Conservation (phyloP, 2,113 vertebrate genomes). For the Onychostruthus taczanowskii region DNA sequence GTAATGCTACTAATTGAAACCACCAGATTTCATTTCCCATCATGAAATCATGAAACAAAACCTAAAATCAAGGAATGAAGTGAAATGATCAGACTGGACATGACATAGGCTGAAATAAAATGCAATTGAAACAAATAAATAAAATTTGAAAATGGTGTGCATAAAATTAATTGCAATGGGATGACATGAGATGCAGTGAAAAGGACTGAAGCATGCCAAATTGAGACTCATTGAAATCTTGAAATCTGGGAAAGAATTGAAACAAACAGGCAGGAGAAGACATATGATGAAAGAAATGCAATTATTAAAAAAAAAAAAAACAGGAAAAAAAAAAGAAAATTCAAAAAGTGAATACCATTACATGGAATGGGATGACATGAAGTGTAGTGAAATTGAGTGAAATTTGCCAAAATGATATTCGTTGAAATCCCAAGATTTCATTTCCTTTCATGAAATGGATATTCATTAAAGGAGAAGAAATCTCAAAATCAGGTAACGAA, state of each 20-base stretch:
- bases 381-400: not conserved
- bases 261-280: not conserved
- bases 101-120: not conserved
- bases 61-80: not conserved
- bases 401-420: fast-evolving
- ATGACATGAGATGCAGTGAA: not conserved
- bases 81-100: not conserved
- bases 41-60: not conserved
- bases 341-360: not conserved
- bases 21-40: not conserved
- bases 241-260: not conserved
- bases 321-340: not conserved
- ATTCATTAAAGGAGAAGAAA: not conserved
- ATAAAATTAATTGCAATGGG: not conserved
- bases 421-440: not conserved
- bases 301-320: not conserved
- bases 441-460: not conserved
- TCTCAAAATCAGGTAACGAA: fast-evolving
- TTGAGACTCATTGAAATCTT: not conserved
- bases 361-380: not conserved
- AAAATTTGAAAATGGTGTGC: not conserved
- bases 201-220: not conserved
- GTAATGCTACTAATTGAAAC: not conserved
- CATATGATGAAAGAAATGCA: not conserved
- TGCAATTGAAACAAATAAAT: not conserved